Percentiles rank a stretch among this genome's conserved stretches.
Evolutionary conservation across 2,797 vertebrate species (phyloP).

Genomic region (Gallirallus australis): DNA sequence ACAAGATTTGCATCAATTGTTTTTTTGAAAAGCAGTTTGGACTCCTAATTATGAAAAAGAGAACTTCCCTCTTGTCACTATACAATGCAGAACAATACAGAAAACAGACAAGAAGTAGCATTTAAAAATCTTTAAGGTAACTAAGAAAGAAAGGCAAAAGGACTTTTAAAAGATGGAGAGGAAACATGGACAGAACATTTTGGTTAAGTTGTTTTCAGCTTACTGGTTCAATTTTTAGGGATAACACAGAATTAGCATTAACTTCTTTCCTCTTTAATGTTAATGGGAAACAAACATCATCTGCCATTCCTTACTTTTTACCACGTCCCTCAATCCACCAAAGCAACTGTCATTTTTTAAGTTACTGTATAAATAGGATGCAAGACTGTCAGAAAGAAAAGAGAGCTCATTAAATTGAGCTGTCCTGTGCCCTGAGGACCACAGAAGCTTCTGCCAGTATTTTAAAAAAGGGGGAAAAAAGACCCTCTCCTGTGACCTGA

Average conservation of each 20-base stretch:
- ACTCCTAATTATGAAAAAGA: not conserved
- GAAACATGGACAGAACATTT: not conserved
- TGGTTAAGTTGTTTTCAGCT: not conserved
- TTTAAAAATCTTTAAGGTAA: not conserved
- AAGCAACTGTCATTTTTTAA: not conserved
- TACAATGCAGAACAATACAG: not conserved
- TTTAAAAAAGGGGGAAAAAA: fast-evolving
- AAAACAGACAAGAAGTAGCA: not conserved
- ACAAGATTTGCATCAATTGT: not conserved
- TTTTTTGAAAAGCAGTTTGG: fast-evolving
- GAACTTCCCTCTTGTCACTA: fast-evolving
- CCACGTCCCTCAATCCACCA: not conserved
- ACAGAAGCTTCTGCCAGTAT: not conserved
- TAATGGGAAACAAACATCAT: not conserved
- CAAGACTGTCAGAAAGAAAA: not conserved
- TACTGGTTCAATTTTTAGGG: not conserved
- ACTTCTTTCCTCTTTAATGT: not conserved
- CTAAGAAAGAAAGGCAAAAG: not conserved
- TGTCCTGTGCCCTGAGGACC: not conserved
- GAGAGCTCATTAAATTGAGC: not conserved
- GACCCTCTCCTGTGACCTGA: fast-evolving
- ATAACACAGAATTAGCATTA: not conserved
- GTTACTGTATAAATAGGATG: not conserved
- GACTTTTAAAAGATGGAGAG: not conserved
- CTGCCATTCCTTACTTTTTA: not conserved